Evolutionary conservation across 2,888 invertebrate species (phyloP).

Genomic region (Lasioglossum calceatum): DNA sequence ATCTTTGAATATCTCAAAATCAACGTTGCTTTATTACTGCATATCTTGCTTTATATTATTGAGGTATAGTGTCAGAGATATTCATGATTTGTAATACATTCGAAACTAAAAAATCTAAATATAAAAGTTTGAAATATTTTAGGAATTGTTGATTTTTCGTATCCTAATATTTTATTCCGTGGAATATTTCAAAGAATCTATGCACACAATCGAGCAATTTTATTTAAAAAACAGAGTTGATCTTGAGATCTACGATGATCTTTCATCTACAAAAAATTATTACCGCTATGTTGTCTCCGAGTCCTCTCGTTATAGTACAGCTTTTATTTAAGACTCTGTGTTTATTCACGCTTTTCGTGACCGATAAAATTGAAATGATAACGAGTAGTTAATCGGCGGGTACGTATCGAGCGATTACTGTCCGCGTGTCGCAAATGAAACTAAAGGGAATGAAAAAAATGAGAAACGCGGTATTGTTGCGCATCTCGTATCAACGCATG

Average conservation of each 20-base stretch:
- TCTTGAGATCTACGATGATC: no score
- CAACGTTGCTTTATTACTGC: no score
- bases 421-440: background rate
- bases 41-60: background rate
- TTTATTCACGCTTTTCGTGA: no score
- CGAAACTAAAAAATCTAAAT: background rate
- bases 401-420: background rate
- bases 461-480: background rate
- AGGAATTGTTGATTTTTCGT: background rate
- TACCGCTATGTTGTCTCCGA: no score
- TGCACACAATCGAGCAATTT: background rate
- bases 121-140: background rate
- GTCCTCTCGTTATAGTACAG: no score
- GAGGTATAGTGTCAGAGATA: background rate
- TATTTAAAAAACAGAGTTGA: background rate
- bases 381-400: background rate
- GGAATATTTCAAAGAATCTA: background rate
- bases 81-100: background rate
- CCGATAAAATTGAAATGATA: no score
- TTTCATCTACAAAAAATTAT: no score
- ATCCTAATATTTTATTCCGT: background rate
- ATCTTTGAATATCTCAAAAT: no score
- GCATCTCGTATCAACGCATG: slow-evolving; percentile 19
- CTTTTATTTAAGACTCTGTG: no score
- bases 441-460: background rate